phyloP scores from a whole-genome alignment of 2,113 vertebrate species.

The Trochalopteron elliotii region DNA sequence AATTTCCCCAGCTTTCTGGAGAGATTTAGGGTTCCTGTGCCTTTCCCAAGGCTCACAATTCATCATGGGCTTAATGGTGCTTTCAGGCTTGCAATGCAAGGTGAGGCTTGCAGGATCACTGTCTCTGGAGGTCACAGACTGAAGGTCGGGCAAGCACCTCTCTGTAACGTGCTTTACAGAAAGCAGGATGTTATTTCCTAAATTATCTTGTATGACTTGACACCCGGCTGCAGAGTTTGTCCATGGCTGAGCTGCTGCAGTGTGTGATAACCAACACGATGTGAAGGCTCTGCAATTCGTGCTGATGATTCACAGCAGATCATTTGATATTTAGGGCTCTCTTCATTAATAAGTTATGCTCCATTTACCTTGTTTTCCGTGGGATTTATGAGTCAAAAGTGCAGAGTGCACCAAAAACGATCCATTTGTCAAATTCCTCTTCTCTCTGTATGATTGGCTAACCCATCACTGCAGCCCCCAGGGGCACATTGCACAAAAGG shows the following conservation, averaged over 20 bases:
- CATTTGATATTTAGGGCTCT: conserved; percentile 69
- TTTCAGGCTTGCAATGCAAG: conserved; percentile 30
- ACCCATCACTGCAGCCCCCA: conserved; percentile 19
- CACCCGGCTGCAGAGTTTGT: neutral
- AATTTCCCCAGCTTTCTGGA: neutral
- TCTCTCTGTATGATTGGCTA: conserved; percentile 33
- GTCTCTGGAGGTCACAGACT: conserved; percentile 1
- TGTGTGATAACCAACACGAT: neutral
- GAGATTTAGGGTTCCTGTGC: neutral
- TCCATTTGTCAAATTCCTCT: conserved; percentile 53
- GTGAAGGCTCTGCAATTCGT: conserved; percentile 22
- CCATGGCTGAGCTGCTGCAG: neutral
- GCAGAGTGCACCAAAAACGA: conserved; percentile 63
- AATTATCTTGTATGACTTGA: neutral
- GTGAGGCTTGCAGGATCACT: conserved; percentile 1
- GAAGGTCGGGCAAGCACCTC: conserved; percentile 14
- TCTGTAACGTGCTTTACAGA: neutral
- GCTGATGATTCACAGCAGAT: conserved; percentile 64
- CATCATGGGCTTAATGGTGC: neutral
- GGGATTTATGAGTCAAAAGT: conserved; percentile 71
- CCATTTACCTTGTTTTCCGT: conserved; percentile 68
- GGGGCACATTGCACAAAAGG: conserved; percentile 39
- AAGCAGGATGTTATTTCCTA: neutral
- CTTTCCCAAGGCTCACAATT: neutral
- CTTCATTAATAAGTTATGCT: conserved; percentile 71